Percentiles rank a stretch among this genome's conserved stretches.
Conservation (phyloP, 2,797 vertebrate genomes). For the Arrhamphus sclerolepis region DNA sequence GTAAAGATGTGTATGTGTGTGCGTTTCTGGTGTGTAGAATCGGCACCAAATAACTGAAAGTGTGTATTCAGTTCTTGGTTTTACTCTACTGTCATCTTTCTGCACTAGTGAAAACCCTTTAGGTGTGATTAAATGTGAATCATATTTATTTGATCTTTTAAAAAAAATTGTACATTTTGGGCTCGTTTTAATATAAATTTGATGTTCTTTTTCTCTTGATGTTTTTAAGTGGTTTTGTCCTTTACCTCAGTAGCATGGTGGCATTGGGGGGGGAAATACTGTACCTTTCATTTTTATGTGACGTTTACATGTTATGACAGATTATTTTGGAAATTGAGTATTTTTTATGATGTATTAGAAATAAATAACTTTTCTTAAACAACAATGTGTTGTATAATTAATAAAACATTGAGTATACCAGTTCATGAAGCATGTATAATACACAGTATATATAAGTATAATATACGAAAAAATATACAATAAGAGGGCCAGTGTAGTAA, state of each 20-base stretch:
- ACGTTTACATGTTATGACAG: constrained; percentile 83
- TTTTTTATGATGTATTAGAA: constrained; percentile 87
- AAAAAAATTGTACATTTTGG: constrained; percentile 77
- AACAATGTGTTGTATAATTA: constrained; percentile 12
- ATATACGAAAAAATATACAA: too few species aligned
- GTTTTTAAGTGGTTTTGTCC: constrained; percentile 64
- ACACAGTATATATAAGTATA: too few species aligned
- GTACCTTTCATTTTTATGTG: constrained; percentile 66
- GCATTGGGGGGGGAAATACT: constrained; percentile 45
- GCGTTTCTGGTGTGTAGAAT: constrained; percentile 49
- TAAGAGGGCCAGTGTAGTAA: too few species aligned
- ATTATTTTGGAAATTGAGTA: constrained; percentile 85
- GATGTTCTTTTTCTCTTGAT: constrained; percentile 44
- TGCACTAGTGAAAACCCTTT: constrained; percentile 80
- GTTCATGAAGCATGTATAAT: too few species aligned
- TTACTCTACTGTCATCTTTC: constrained; percentile 75
- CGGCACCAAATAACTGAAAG: constrained; percentile 40
- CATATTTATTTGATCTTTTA: constrained; percentile 84
- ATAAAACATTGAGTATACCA: neutral
- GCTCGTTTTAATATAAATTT: constrained; percentile 78
- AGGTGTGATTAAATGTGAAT: constrained; percentile 83
- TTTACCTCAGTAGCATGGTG: constrained; percentile 78
- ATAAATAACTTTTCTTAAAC: constrained; percentile 80
- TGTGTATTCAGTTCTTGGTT: constrained; percentile 53
- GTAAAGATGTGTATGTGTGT: constrained; percentile 47